These are phyloP conservation scores for Scomberomorus guttatus DNA, from an alignment of 2,797 vertebrate species.

Conservation along the genomic window DNA sequence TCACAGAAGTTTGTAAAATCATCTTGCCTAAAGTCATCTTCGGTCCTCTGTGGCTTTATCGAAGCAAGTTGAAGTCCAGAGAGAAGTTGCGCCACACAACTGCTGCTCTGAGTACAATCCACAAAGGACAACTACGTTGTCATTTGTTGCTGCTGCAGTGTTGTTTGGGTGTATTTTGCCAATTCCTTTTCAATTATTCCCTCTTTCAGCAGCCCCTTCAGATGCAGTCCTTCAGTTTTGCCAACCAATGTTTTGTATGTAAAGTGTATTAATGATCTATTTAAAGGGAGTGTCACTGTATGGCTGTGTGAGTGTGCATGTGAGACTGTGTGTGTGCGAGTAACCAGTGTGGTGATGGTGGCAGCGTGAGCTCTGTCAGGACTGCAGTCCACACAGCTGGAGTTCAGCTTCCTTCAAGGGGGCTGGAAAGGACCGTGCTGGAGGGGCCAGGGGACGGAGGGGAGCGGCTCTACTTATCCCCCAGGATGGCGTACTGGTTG, in stretches of 20 bases:
- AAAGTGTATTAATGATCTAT: conserved; percentile 45
- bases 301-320: conserved; percentile 31
- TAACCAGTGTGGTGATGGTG: conserved; percentile 66
- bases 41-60: conserved; percentile 80
- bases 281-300: conserved; percentile 61
- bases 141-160: conserved; percentile 72
- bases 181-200: conserved; percentile 75
- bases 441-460: conserved; percentile 85
- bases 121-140: conserved; percentile 73
- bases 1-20: conserved; percentile 84
- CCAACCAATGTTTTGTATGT: conserved; percentile 64
- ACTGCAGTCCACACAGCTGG: conserved; percentile 87
- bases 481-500: conserved; percentile 98
- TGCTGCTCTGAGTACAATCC: conserved; percentile 82
- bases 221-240: conserved; percentile 79
- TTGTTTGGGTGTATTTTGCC: conserved; percentile 68
- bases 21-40: conserved; percentile 77
- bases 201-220: conserved; percentile 77
- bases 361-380: conserved; percentile 79
- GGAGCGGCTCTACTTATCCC: conserved; percentile 90
- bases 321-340: conserved; percentile 25
- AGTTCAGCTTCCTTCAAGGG: conserved; percentile 90
- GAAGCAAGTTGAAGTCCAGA: conserved; percentile 82
- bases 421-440: conserved; percentile 86
- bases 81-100: conserved; percentile 81